Base-by-base conservation (phyloP, 2,113 vertebrate genomes). In the Colaptes auratus region DNA sequence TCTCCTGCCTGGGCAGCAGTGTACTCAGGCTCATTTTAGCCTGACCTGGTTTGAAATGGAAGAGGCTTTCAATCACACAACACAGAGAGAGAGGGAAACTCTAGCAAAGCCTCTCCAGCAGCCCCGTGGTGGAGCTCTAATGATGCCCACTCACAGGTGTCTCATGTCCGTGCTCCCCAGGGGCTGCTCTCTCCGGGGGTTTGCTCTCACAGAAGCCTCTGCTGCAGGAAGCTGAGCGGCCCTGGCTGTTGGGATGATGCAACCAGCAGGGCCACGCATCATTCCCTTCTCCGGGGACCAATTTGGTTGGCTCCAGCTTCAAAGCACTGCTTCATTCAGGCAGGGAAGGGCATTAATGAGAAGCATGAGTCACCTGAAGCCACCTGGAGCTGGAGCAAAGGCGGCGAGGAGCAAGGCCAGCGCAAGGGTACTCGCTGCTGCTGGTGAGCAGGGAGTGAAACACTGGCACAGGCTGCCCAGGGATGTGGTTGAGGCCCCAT, bases 161-260 rank as follows among this genome's bases (percentile, higher is more conserved):
- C 10, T 75, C 60, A 25, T 39, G 36, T 63, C 50, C 48, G 50
- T 42, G 44, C 6, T 87, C 48, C 78, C 79, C 23, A 2, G 35
- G 60, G 85, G 11, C 33, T 73, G 18, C 31, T 46, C 82, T 30
- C 12, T 4, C 23, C 56, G 53, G 35, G 52, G 6, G 25, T 60
- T 78, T 36, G 71, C 71, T 66, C 17, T n/a, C n/a, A n/a, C n/a
- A n/a, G n/a, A n/a, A n/a, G n/a, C n/a, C 17, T 3, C 3, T 2
- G 27, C 72, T 30, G 53, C 2, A 25, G 56, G 35, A 24, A 5
- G 30, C 0, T 4, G 30, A 60, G n/a, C 3, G 53, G 44, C 65
- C 35, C 35, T 12, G 27, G 59, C 76, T 95, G 44, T 85, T 74
- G 12, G 94, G 92, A 67, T 97, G 97, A 97, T 97, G 97, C 95